phyloP scores from a whole-genome alignment of 1,140 invertebrate species.

The Pomacea maculata region DNA sequence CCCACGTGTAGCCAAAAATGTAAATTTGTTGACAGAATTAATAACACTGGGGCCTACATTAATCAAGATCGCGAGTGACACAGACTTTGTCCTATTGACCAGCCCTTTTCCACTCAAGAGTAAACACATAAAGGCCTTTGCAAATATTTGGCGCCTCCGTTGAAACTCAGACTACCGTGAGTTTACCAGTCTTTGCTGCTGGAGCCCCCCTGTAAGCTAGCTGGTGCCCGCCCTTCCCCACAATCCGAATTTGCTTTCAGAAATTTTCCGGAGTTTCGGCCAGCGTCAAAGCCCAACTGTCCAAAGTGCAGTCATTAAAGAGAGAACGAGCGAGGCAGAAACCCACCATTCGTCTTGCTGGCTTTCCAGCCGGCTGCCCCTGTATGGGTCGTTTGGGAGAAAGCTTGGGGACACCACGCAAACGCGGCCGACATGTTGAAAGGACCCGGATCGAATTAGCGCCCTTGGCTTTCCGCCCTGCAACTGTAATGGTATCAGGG shows the following conservation, averaged over 20 bases:
- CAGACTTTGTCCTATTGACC: slow-evolving; percentile 20
- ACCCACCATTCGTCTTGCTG: slow-evolving; percentile 21
- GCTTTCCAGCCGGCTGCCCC: slow-evolving; percentile 22
- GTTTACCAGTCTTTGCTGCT: too few species aligned
- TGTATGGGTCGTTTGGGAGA: slow-evolving; percentile 14
- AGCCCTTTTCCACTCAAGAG: slow-evolving; percentile 19
- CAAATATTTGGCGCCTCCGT: slow-evolving; percentile 24
- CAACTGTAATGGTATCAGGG: slow-evolving; percentile 17
- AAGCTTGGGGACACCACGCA: background rate
- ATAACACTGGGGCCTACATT: slow-evolving; percentile 19
- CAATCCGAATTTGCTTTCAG: slow-evolving; percentile 28
- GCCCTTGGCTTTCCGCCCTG: slow-evolving; percentile 16
- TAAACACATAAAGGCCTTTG: slow-evolving; percentile 10
- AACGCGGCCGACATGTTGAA: slow-evolving; percentile 21
- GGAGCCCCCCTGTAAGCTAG: slow-evolving; percentile 1
- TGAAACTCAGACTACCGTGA: slow-evolving; percentile 2
- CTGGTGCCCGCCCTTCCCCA: slow-evolving; percentile 15
- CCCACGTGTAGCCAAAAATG: slow-evolving; percentile 1
- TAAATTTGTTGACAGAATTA: slow-evolving; percentile 25
- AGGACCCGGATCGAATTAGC: slow-evolving; percentile 27
- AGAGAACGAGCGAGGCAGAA: slow-evolving; percentile 18
- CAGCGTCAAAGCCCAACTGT: slow-evolving; percentile 21
- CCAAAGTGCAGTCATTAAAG: slow-evolving; percentile 27
- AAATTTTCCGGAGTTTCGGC: slow-evolving; percentile 21
- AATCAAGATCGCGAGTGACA: slow-evolving; percentile 24